phyloP scores from a whole-genome alignment of 1,140 invertebrate genomes.

The Euura lappo region DNA sequence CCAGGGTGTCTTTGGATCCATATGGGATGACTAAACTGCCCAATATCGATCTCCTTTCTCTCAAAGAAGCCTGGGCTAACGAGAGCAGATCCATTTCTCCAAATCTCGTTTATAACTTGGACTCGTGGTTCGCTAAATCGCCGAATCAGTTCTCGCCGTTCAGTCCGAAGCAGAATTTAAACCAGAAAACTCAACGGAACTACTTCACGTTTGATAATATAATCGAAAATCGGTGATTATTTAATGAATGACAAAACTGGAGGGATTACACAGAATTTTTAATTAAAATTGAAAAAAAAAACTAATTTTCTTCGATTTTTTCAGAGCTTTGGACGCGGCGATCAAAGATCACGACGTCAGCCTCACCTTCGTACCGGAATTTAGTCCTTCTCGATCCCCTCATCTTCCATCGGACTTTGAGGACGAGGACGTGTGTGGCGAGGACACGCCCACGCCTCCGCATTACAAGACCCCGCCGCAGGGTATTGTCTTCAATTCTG shows the following conservation, averaged over 20 bases:
- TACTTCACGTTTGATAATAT: not conserved
- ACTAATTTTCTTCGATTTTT: too few species aligned
- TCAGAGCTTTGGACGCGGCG: too few species aligned
- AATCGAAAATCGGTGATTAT: not conserved
- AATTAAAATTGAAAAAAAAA: not conserved
- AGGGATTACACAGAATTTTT: not conserved
- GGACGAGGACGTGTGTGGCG: conserved; percentile 48
- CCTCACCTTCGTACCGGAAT: conserved; percentile 44
- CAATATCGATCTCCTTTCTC: not conserved
- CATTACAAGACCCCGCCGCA: conserved; percentile 45
- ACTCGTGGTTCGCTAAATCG: conserved; percentile 33
- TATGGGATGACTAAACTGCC: not conserved
- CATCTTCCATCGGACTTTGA: conserved; percentile 38
- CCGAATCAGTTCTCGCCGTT: conserved; percentile 29
- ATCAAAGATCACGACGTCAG: conserved; percentile 30
- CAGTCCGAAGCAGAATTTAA: not conserved
- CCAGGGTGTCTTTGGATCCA: not conserved
- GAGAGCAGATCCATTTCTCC: conserved; percentile 38
- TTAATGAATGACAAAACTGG: too few species aligned
- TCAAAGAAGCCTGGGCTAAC: not conserved
- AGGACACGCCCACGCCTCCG: conserved; percentile 50
- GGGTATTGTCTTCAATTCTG: conserved; percentile 39
- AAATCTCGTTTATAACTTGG: conserved; percentile 37
- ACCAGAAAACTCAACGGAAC: not conserved
- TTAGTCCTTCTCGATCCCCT: conserved; percentile 44